Evolutionary conservation across 2,113 vertebrate species (phyloP).

Genomic region (Smithornis capensis): DNA sequence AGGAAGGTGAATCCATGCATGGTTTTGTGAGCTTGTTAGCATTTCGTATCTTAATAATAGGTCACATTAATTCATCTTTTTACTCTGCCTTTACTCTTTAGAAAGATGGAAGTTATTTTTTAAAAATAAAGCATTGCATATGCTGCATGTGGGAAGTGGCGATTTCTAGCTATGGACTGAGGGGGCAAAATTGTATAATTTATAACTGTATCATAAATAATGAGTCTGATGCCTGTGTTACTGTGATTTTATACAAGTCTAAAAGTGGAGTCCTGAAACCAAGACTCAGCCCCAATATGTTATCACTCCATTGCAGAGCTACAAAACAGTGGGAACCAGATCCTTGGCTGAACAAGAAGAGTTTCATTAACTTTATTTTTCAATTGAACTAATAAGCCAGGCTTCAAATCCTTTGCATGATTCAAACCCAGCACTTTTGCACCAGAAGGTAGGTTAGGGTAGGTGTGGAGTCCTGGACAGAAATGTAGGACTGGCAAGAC

Average conservation of each 20-base stretch:
- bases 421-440: constrained; percentile 5
- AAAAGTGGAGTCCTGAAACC: background rate
- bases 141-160: constrained; percentile 58
- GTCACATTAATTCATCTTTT: constrained; percentile 26
- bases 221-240: constrained; percentile 10
- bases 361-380: background rate
- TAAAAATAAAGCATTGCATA: constrained; percentile 46
- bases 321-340: background rate
- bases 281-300: constrained; percentile 1
- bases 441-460: background rate
- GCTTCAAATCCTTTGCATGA: background rate
- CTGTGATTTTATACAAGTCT: constrained; percentile 37
- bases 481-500: constrained; percentile 20
- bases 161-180: constrained; percentile 50
- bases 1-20: background rate
- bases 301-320: background rate
- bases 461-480: constrained; percentile 47
- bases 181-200: constrained; percentile 26
- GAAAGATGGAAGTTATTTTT: constrained; percentile 18
- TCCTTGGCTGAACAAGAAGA: background rate
- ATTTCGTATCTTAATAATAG: constrained; percentile 18
- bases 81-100: constrained; percentile 18
- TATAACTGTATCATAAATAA: constrained; percentile 41
- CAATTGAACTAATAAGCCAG: background rate
- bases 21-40: background rate